Evolutionary conservation across 2,888 invertebrate species (phyloP).

Genomic region (Craniophora ligustri): DNA sequence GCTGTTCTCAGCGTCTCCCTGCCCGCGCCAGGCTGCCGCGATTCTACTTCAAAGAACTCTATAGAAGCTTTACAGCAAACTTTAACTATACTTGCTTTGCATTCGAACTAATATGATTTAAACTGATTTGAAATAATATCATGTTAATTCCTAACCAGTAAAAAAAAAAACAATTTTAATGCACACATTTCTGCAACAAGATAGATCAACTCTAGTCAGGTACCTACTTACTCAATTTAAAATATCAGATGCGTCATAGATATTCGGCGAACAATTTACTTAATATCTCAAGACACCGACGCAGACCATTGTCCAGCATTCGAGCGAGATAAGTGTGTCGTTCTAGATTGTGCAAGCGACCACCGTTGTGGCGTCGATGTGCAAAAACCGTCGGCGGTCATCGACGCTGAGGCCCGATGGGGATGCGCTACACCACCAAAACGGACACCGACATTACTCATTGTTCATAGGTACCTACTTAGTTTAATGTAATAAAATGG

Average conservation of each 20-base stretch:
- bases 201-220: not conserved
- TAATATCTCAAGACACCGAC: slow-evolving; percentile 40
- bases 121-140: not conserved
- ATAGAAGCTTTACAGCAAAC: not conserved
- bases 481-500: slow-evolving; percentile 31
- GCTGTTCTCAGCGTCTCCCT: not conserved
- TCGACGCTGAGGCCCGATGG: slow-evolving; percentile 82
- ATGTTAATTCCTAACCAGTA: not conserved
- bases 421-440: slow-evolving; percentile 69
- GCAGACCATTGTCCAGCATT: slow-evolving; percentile 64
- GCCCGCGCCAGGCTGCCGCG: not conserved
- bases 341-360: slow-evolving; percentile 75
- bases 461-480: slow-evolving; percentile 48
- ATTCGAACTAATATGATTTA: not conserved
- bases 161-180: not conserved
- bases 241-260: slow-evolving; percentile 38
- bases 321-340: slow-evolving; percentile 68
- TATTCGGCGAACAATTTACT: slow-evolving; percentile 45
- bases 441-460: slow-evolving; percentile 50
- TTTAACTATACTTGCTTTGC: not conserved
- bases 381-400: slow-evolving; percentile 83
- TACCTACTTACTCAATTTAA: slow-evolving; percentile 6
- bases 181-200: slow-evolving; percentile 1
- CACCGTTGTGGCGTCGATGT: slow-evolving; percentile 66
- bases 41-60: slow-evolving; percentile 8